Conservation (phyloP, 2,797 vertebrate species). For the Eutrigla gurnardus region DNA sequence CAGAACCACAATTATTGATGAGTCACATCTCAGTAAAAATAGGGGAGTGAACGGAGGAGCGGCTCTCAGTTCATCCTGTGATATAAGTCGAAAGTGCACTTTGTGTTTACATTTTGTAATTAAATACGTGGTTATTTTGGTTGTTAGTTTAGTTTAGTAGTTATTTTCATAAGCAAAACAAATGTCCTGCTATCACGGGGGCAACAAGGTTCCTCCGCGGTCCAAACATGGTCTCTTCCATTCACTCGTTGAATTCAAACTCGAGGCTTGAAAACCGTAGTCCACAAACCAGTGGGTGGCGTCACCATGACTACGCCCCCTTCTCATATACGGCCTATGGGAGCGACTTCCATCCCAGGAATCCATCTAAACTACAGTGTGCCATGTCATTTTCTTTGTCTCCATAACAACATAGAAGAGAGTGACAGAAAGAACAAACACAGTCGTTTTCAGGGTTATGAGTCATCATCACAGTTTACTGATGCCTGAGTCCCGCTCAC, state of each 20-base stretch:
- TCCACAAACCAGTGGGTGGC: no score
- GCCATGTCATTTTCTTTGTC: not conserved
- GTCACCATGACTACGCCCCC: no score
- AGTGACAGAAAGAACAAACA: constrained; percentile 12
- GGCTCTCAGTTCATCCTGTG: not conserved
- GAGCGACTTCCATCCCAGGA: no score
- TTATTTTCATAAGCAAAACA: not conserved
- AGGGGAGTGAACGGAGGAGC: not conserved
- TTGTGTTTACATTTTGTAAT: not conserved
- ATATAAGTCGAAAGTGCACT: not conserved
- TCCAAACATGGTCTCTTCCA: no score
- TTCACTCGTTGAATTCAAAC: no score
- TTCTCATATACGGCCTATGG: no score
- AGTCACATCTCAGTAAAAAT: constrained; percentile 7
- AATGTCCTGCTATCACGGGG: not conserved
- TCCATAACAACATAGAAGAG: not conserved
- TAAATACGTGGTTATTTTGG: not conserved
- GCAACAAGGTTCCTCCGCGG: not conserved
- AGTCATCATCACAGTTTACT: constrained; percentile 42
- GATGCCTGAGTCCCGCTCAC: constrained; percentile 36
- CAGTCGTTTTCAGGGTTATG: constrained; percentile 26
- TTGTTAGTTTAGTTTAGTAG: not conserved
- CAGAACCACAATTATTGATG: constrained; percentile 47
- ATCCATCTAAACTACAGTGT: not conserved
- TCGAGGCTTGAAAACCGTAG: no score